Base-by-base conservation (phyloP, 2,113 vertebrate genomes). In the Rhea americana region DNA sequence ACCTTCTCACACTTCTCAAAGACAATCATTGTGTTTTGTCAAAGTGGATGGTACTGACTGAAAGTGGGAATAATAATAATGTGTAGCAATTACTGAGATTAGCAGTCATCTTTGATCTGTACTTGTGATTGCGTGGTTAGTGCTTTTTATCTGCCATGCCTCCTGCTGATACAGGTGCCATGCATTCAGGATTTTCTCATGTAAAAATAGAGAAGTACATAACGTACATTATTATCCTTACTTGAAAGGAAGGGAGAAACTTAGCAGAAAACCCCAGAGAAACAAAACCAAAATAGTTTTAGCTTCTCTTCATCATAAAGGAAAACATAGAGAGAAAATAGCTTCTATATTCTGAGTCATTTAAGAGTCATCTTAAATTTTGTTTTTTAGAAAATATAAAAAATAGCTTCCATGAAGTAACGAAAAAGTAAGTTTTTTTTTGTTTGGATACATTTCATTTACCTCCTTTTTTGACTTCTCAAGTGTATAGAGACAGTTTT, bases 321-420 rank as follows among this genome's bases (percentile, higher is more conserved):
- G 22, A 72, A 67, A 61, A 30, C 22, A 37, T 26, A 59, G 32
- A 26, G 84, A 55, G 62, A 94, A 93, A 95, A 95, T 77, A 90
- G 45, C 55, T 94, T 71, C 68, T 10, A 3, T 95, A 91, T 90
- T 93, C 92, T 87, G 85, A 95, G 79, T 26, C 13, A 9, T 66
- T 91, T 77, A 55, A 95, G 90, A 95, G 88, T 95, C 92, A 95
- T 65, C 30, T 93, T 78, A 86, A 77, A 85, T 77, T 79, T 94
- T 82, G 35, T 48, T 81, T 94, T 96, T 95, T 86, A 78, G 90
- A 91, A 94, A 88, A 68, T 63, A 63, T 35, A 90, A 77, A 5
- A 84, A 88, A 88, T 90, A 56, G 17, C 25, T 87, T 87, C 59
- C 47, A 3, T 66, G 72, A 76, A 87, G 55, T 87, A 68, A 78